A percentile compares a stretch with the other conserved stretches of the same genome.
Conservation (phyloP, 2,888 invertebrate species). For the Mylabris sibirica region DNA sequence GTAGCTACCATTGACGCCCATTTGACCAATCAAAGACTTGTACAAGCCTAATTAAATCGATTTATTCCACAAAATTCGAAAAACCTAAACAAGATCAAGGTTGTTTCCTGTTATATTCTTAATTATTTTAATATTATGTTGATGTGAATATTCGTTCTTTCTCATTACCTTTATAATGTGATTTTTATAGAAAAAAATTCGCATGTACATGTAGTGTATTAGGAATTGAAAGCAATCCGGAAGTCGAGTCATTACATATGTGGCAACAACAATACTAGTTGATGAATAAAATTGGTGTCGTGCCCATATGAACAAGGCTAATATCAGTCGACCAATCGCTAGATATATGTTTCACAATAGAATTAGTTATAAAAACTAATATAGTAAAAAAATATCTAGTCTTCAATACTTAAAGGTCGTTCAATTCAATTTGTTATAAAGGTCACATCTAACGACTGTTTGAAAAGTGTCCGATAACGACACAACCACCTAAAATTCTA, state of each 20-base stretch:
- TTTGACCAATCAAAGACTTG: slow-evolving; percentile 5
- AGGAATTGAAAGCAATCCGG: neutral
- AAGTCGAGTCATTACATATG: neutral
- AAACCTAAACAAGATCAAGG: neutral
- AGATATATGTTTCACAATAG: neutral
- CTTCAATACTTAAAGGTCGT: neutral
- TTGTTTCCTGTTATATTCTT: neutral
- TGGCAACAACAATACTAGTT: neutral
- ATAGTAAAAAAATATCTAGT: neutral
- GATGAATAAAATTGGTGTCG: slow-evolving; percentile 3
- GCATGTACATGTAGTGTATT: neutral
- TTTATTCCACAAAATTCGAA: neutral
- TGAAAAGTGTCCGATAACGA: slow-evolving; percentile 16
- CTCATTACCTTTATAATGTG: neutral
- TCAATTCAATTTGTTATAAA: neutral
- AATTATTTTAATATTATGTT: too few relatives aligned
- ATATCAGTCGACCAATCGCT: neutral
- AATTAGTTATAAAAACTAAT: neutral
- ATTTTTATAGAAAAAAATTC: neutral
- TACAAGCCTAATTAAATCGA: neutral
- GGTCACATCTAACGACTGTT: slow-evolving; percentile 14
- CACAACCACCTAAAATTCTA: neutral
- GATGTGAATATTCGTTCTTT: neutral
- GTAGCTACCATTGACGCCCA: slow-evolving; percentile 23
- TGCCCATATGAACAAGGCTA: slow-evolving; percentile 2